Conservation (phyloP, 2,888 invertebrate genomes). For the Synergus japonicus region DNA sequence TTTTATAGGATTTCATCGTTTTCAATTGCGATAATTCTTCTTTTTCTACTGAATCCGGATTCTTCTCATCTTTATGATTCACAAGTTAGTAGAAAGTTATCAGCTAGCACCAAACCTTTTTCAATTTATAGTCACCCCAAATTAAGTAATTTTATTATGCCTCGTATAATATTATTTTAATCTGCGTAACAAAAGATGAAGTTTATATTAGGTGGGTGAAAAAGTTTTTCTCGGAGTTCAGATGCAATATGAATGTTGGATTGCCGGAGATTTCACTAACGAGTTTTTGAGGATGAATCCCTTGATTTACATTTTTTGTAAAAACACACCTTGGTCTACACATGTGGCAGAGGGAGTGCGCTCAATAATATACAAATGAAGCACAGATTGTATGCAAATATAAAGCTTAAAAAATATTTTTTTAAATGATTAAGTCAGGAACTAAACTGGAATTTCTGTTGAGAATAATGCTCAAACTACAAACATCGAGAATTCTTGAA, state of each 20-base stretch:
- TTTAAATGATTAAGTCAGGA: background rate
- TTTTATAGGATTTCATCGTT: slow-evolving; percentile 59
- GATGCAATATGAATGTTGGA: background rate
- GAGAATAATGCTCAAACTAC: too few relatives aligned
- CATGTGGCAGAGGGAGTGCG: slow-evolving; percentile 4
- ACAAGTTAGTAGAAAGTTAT: too few relatives aligned
- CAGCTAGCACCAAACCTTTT: background rate
- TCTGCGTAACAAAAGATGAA: background rate
- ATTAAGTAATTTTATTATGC: background rate
- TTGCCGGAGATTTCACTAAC: slow-evolving; percentile 7
- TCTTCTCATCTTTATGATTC: background rate
- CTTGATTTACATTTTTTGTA: slow-evolving; percentile 15
- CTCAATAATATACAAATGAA: slow-evolving; percentile 32
- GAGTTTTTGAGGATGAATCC: slow-evolving; percentile 33
- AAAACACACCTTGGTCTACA: background rate
- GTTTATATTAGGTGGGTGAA: slow-evolving; percentile 8
- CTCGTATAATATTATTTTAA: background rate
- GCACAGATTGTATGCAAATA: background rate
- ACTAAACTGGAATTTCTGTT: too few relatives aligned
- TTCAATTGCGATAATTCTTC: slow-evolving; percentile 42
- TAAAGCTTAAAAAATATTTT: background rate
- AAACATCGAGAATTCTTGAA: too few relatives aligned
- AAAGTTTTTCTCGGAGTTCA: background rate
- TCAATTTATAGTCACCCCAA: background rate
- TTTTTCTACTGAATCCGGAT: background rate